These are phyloP conservation scores for Cryptotis parvus DNA, from an alignment of 2,113 vertebrate genomes.

Conservation along the genomic window DNA sequence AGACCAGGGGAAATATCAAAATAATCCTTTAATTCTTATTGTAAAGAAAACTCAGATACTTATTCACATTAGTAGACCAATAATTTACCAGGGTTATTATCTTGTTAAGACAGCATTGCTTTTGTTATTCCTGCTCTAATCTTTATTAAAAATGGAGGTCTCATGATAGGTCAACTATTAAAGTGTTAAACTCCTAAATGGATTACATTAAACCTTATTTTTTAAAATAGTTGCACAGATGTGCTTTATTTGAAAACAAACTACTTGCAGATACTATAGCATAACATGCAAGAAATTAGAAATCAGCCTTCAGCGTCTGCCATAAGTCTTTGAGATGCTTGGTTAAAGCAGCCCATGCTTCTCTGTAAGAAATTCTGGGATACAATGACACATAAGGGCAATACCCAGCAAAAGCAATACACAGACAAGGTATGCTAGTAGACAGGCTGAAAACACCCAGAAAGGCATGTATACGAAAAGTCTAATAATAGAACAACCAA, in stretches of 20 bases:
- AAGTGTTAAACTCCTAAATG: background rate
- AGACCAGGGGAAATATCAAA: background rate
- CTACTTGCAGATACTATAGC: background rate
- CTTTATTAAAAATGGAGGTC: background rate
- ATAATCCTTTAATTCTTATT: conserved; percentile 59
- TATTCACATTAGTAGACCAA: background rate
- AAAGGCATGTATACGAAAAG: conserved; percentile 1
- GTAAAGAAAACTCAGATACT: conserved; percentile 58
- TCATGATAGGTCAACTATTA: conserved; percentile 5
- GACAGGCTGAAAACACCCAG: background rate
- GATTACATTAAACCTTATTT: conserved; percentile 31
- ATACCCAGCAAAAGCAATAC: background rate
- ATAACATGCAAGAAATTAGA: background rate
- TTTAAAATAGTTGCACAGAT: conserved; percentile 27
- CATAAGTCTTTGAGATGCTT: background rate
- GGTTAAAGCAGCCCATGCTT: background rate
- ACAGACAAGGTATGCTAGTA: background rate
- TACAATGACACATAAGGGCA: background rate
- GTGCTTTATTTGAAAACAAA: conserved; percentile 38
- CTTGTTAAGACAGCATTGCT: background rate
- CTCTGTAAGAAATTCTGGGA: background rate
- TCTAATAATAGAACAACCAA: background rate
- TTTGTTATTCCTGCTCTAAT: conserved; percentile 7
- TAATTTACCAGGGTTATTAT: background rate
- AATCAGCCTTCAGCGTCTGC: background rate